Percentiles rank a stretch among this genome's conserved stretches.
phyloP scores from a whole-genome alignment of 2,888 invertebrate species.

The Drosophila kambysellisi region DNA sequence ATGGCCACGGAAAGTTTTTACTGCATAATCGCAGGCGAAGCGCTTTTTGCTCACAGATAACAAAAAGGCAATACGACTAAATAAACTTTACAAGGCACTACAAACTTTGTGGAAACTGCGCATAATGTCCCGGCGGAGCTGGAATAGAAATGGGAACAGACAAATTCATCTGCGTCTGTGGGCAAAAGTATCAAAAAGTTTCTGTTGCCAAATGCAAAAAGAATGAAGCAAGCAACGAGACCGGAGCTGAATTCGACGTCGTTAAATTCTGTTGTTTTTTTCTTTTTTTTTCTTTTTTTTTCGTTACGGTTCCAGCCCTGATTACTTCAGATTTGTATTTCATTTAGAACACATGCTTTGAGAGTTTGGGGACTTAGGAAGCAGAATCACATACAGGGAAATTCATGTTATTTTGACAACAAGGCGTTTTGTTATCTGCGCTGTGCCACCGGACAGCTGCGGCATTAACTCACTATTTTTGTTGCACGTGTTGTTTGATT shows the following conservation, averaged over 20 bases:
- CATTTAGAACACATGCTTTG: slow-evolving; percentile 65
- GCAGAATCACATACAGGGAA: neutral
- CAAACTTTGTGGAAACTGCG: slow-evolving; percentile 66
- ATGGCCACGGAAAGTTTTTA: slow-evolving; percentile 70
- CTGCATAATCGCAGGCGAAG: slow-evolving; percentile 79
- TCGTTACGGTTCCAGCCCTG: slow-evolving; percentile 46
- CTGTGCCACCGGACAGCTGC: neutral
- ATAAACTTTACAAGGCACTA: slow-evolving; percentile 41
- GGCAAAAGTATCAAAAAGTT: slow-evolving; percentile 65
- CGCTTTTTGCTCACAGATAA: slow-evolving; percentile 53
- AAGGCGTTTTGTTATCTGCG: slow-evolving; percentile 11
- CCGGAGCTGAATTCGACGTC: slow-evolving; percentile 23
- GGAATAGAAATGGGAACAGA: slow-evolving; percentile 51
- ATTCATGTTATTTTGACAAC: slow-evolving; percentile 23
- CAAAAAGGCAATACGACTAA: slow-evolving; percentile 45
- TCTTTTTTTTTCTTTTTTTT: slow-evolving; percentile 36
- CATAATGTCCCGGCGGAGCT: slow-evolving; percentile 64
- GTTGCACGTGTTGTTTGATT: slow-evolving; percentile 3
- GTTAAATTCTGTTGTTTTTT: slow-evolving; percentile 66
- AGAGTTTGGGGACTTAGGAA: neutral
- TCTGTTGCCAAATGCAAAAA: slow-evolving; percentile 72
- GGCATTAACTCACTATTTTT: neutral
- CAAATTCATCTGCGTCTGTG: slow-evolving; percentile 75
- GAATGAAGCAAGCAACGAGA: slow-evolving; percentile 46
- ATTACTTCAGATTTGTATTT: slow-evolving; percentile 74